These are phyloP conservation scores for Eristalis tenax DNA, from an alignment of 2,888 invertebrate genomes.

Conservation along the genomic window DNA sequence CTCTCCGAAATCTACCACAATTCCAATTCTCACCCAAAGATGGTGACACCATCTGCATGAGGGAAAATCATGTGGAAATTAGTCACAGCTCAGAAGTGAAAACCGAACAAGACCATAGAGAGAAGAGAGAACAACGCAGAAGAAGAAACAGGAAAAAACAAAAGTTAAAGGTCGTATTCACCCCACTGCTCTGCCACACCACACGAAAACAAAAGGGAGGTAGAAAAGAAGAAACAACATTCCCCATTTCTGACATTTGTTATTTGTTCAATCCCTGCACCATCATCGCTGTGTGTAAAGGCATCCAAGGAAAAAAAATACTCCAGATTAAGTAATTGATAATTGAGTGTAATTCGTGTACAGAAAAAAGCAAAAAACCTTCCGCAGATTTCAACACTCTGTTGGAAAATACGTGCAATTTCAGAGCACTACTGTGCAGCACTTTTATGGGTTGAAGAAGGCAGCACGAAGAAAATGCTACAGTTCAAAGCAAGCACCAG, in stretches of 20 bases:
- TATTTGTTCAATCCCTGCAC: conserved; percentile 31
- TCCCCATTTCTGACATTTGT: conserved; percentile 42
- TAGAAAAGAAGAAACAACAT: conserved; percentile 3
- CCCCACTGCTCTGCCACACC: conserved; percentile 55
- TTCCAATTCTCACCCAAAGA: conserved; percentile 39
- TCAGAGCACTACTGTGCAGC: background rate
- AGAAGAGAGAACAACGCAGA: background rate
- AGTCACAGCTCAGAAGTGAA: conserved; percentile 13
- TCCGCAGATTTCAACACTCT: background rate
- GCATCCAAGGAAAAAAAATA: conserved; percentile 14
- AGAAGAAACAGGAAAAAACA: conserved; percentile 6
- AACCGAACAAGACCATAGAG: background rate
- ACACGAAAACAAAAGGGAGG: conserved; percentile 43
- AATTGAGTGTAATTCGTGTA: background rate
- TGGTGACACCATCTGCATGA: conserved; percentile 24
- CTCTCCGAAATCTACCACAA: conserved; percentile 34
- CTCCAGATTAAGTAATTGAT: background rate
- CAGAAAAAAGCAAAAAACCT: background rate
- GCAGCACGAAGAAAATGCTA: conserved; percentile 23
- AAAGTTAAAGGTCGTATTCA: conserved; percentile 55
- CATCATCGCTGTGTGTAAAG: conserved; percentile 16
- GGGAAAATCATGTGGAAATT: conserved; percentile 13
- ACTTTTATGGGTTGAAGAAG: conserved; percentile 58
- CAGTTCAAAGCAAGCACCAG: conserved; percentile 23
- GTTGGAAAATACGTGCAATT: background rate